These are phyloP conservation scores for Mormyrops attenuatus DNA, from an alignment of 2,797 vertebrate genomes.

Conservation along the genomic window DNA sequence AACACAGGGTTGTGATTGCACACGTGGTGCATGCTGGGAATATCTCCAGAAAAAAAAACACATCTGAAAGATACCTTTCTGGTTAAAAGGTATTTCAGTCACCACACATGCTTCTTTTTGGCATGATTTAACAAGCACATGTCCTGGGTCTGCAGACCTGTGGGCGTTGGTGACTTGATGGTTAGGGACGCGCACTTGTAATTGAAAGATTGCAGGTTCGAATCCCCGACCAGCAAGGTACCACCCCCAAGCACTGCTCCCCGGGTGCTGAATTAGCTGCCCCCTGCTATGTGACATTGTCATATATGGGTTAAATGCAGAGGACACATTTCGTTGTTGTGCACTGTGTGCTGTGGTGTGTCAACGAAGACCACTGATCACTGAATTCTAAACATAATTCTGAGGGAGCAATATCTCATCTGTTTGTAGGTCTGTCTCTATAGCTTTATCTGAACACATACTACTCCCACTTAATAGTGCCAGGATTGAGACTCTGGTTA, in stretches of 20 bases:
- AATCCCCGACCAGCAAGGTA: too few species aligned
- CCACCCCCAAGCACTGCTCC: too few species aligned
- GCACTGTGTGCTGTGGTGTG: too few species aligned
- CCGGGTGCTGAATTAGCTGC: too few species aligned
- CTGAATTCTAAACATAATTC: too few species aligned
- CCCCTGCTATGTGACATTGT: too few species aligned
- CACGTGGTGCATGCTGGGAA: background rate
- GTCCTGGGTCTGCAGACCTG: background rate
- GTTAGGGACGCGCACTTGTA: too few species aligned
- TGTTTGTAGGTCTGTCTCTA: background rate
- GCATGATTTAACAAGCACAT: background rate
- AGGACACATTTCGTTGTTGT: too few species aligned
- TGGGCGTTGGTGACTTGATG: too few species aligned
- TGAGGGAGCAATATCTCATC: background rate
- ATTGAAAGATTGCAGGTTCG: too few species aligned
- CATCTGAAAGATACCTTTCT: background rate
- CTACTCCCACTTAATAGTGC: background rate
- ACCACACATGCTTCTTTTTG: background rate
- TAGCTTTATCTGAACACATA: background rate
- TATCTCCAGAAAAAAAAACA: background rate
- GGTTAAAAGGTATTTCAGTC: background rate
- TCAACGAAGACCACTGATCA: too few species aligned
- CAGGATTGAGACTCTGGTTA: background rate
- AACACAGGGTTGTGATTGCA: background rate
- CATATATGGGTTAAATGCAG: too few species aligned